A percentile compares a stretch with the other conserved stretches of the same genome.
Evolutionary conservation across 2,113 vertebrate species (phyloP).

Genomic region (Atlantisia rogersi): DNA sequence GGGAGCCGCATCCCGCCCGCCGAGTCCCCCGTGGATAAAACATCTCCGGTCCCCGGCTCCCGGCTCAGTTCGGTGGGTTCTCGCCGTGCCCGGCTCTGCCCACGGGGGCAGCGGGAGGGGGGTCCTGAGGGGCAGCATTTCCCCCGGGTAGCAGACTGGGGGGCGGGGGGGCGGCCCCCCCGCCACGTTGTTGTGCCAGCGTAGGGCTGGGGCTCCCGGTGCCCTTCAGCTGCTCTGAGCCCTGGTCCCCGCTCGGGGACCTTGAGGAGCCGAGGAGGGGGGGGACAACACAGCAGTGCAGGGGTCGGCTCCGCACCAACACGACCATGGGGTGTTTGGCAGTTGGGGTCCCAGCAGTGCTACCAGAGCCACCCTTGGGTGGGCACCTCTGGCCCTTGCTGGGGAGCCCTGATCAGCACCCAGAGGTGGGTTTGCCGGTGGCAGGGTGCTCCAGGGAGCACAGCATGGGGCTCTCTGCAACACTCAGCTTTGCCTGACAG

Average conservation of each 20-base stretch:
- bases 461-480: background rate
- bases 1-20: background rate
- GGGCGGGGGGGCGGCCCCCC: background rate
- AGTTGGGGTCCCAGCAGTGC: background rate
- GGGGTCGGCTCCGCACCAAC: background rate
- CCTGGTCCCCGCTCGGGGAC: background rate
- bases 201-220: background rate
- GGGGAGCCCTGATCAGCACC: background rate
- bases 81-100: rapidly evolving
- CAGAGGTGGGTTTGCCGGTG: rapidly evolving
- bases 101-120: background rate
- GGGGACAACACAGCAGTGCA: background rate
- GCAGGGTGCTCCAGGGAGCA: background rate
- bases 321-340: slow-evolving; percentile 9
- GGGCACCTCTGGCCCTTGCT: background rate
- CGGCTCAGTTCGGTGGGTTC: background rate
- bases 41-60: background rate
- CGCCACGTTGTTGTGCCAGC: rapidly evolving
- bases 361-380: background rate
- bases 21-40: background rate
- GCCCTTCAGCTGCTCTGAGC: background rate
- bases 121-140: background rate
- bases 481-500: background rate
- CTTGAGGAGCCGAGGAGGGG: background rate
- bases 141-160: background rate